Evolutionary conservation across 2,888 invertebrate genomes (phyloP).

Genomic region (Myathropa florea): DNA sequence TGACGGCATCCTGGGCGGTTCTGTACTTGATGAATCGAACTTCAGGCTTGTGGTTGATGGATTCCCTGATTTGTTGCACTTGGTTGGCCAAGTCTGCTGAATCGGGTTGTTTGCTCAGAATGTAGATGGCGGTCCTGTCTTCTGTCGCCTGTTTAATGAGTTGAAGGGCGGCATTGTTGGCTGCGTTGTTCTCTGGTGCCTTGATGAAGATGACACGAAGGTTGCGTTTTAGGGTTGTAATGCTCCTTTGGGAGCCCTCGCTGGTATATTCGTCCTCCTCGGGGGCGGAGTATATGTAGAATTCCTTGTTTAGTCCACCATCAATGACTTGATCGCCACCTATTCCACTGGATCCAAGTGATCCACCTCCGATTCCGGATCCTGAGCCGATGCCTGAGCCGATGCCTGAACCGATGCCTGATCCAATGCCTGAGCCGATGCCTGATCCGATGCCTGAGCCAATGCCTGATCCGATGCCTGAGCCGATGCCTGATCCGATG

Average conservation of each 20-base stretch:
- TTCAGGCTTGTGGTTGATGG: slow-evolving; percentile 76
- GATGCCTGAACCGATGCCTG: slow-evolving; percentile 14
- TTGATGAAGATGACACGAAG: slow-evolving; percentile 79
- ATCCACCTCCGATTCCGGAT: no score
- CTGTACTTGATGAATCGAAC: slow-evolving; percentile 79
- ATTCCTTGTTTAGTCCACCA: slow-evolving; percentile 77
- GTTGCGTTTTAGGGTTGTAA: slow-evolving; percentile 75
- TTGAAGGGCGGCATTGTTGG: slow-evolving; percentile 76
- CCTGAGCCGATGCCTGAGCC: slow-evolving; percentile 49
- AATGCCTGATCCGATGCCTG: slow-evolving; percentile 1
- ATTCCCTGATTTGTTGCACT: slow-evolving; percentile 74
- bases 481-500: background rate
- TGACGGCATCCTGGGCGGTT: slow-evolving; percentile 77
- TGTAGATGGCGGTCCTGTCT: slow-evolving; percentile 75
- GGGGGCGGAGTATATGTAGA: slow-evolving; percentile 77
- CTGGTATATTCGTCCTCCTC: slow-evolving; percentile 76
- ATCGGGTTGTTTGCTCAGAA: slow-evolving; percentile 76
- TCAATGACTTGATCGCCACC: slow-evolving; percentile 21
- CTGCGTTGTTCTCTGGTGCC: slow-evolving; percentile 77
- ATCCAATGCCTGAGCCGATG: background rate
- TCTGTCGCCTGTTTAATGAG: slow-evolving; percentile 76
- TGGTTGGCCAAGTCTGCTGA: slow-evolving; percentile 75
- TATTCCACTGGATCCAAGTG: slow-evolving; percentile 3
- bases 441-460: background rate
- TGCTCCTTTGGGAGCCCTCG: slow-evolving; percentile 72